Base-by-base conservation (phyloP, 30 jellyfish, hydroid and myxozoan genomes). In the Rhopilema esculentum region DNA sequence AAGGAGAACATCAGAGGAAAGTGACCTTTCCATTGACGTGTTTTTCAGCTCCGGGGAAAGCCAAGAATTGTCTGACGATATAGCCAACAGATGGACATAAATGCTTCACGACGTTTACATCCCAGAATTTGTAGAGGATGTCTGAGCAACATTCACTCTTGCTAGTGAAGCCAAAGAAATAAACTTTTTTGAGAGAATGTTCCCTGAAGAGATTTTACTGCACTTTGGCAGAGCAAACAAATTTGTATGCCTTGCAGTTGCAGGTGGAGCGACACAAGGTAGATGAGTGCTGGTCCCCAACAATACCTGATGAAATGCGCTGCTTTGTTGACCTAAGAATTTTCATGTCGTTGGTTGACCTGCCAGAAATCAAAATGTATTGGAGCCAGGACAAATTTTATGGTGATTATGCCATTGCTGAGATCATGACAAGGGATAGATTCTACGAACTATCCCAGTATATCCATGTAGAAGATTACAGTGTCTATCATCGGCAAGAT, bases 341-440 rank as follows among this genome's bases (percentile, higher is more conserved):
- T 74, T 74, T 25, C 85, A 27, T 74, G 85, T 74, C 80, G 40
- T 27, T 40, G 32, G 73, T 48, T n/a, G 85, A 74, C 40, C 33
- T 74, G 28, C 21, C 85, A 1, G 85, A 74, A 40, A 48, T n/a
- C 2, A 31, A 74, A 74, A 40, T 74, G 75, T 28, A 74, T 30
- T 74, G 75, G 85, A 8, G 80, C 2, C 16, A 20, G 22, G 75
- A 74, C 29, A 74, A 74, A 74, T 30, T 74, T 24, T 74, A 28
- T 30, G 85, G 85, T 16, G 22, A 74, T 48, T 74, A 8, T 50
- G 73, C 51, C 8, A 74, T 74, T 28, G 75, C 85, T 4, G 85
- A 74, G 6, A 29, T 74, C 8, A 28, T 74, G 85, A 31, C 75
- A 16, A 74, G 85, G 40, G 49, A 50, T 16, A 74, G 73, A 22